Evolutionary conservation across 2,888 invertebrate genomes (phyloP).

Genomic region (Myopa tessellatipennis): DNA sequence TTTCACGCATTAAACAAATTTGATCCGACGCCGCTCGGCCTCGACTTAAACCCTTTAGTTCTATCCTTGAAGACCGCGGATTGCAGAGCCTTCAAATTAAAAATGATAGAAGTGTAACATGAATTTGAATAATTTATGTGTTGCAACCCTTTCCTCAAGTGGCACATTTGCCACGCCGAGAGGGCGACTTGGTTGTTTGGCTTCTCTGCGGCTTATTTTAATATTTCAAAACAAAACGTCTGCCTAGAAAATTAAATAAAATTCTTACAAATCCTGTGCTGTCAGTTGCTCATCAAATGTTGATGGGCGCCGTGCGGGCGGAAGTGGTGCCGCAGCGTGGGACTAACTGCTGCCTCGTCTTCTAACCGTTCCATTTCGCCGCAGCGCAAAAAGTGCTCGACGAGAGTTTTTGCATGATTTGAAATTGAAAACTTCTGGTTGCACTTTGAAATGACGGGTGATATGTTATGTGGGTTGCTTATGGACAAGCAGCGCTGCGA

Average conservation of each 20-base stretch:
- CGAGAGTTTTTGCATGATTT: background rate
- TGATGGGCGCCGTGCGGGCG: slow-evolving; percentile 23
- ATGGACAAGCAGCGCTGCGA: background rate
- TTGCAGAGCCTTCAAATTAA: slow-evolving; percentile 22
- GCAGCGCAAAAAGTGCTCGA: background rate
- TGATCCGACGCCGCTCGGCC: background rate
- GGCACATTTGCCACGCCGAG: slow-evolving; percentile 34
- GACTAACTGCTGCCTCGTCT: background rate
- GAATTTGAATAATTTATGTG: slow-evolving; percentile 47
- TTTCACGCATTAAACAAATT: slow-evolving; percentile 29
- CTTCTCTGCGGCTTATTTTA: slow-evolving; percentile 16
- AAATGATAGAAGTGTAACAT: slow-evolving; percentile 40
- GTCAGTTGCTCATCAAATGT: slow-evolving; percentile 35
- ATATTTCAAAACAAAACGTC: slow-evolving; percentile 9
- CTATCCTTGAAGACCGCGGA: background rate
- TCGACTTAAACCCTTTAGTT: slow-evolving; percentile 23
- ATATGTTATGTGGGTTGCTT: background rate
- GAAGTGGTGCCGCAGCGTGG: slow-evolving; percentile 4
- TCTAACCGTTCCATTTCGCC: no score
- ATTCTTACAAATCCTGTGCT: slow-evolving; percentile 9
- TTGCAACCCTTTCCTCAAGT: slow-evolving; percentile 33
- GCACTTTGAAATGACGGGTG: no score
- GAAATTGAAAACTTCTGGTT: no score
- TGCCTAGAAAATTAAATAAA: background rate
- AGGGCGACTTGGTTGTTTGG: slow-evolving; percentile 14